Percentiles rank a stretch among this genome's conserved stretches.
These are phyloP conservation scores for Mandrillus leucophaeus DNA, from an alignment of 2,113 vertebrate species.

Conservation along the genomic window DNA sequence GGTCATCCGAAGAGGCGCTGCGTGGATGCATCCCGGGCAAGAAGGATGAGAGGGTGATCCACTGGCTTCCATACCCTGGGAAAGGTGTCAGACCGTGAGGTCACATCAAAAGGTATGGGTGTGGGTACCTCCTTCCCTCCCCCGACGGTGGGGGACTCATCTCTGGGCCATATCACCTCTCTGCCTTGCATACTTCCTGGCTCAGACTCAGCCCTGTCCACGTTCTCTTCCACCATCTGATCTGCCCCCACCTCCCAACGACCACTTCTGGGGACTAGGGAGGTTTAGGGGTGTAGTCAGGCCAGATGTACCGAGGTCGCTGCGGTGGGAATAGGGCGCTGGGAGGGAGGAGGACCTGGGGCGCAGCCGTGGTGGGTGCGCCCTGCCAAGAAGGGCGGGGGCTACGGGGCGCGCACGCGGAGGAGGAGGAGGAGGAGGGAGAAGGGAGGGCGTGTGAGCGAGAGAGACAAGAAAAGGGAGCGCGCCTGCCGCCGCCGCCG, in stretches of 20 bases:
- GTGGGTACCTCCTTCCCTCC: background rate
- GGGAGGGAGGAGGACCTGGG: background rate
- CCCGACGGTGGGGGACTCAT: background rate
- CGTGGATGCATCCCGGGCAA: background rate
- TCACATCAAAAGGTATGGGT: background rate
- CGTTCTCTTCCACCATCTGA: background rate
- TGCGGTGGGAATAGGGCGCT: background rate
- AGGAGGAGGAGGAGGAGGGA: background rate
- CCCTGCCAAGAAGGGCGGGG: constrained; percentile 66
- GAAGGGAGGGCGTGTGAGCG: background rate
- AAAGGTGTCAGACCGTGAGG: background rate
- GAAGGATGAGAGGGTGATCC: background rate
- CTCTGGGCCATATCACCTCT: background rate
- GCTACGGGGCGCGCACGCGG: constrained; percentile 46
- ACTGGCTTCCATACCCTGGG: background rate
- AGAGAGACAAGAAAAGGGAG: constrained; percentile 39
- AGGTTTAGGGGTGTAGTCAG: background rate
- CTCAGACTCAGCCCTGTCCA: background rate
- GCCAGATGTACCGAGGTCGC: background rate
- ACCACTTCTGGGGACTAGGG: background rate
- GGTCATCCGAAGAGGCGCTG: background rate
- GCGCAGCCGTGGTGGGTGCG: constrained; percentile 59
- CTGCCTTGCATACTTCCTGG: background rate
- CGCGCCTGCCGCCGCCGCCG: constrained; percentile 77
- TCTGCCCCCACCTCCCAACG: background rate